Conservation (phyloP, 1,140 invertebrate species). For the Helicoverpa zea region DNA sequence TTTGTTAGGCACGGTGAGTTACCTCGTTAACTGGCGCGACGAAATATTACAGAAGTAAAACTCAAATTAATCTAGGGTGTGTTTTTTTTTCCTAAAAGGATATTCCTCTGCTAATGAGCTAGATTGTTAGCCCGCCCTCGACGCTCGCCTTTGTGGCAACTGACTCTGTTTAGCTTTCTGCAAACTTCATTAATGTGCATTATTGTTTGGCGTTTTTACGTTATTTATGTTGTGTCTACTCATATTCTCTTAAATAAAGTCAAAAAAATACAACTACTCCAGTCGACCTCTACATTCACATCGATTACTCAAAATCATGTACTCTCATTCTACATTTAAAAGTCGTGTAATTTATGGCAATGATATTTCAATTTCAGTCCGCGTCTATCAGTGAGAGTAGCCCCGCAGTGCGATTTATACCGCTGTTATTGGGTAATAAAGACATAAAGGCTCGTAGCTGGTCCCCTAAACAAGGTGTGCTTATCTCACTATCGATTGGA, state of each 20-base stretch:
- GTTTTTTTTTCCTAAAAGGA: constrained; percentile 69
- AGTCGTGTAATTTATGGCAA: constrained; percentile 19
- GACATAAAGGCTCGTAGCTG: constrained; percentile 60
- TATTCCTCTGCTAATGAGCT: constrained; percentile 77
- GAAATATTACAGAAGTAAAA: constrained; percentile 75
- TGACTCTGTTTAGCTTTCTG: constrained; percentile 63
- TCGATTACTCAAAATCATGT: not conserved
- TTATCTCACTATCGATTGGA: constrained; percentile 67
- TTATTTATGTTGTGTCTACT: not conserved
- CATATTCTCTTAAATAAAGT: not conserved
- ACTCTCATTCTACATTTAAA: not conserved
- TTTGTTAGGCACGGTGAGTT: constrained; percentile 79
- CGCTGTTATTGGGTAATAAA: constrained; percentile 69
- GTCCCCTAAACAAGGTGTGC: constrained; percentile 61
- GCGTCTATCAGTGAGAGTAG: constrained; percentile 53
- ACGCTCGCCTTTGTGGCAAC: constrained; percentile 62
- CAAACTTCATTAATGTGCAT: constrained; percentile 64
- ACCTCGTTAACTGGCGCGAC: constrained; percentile 76
- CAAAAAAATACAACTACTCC: not conserved
- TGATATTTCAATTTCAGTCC: constrained; percentile 48
- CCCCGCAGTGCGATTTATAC: constrained; percentile 58
- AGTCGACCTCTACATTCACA: not conserved
- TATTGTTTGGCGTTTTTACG: constrained; percentile 30
- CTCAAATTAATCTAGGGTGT: constrained; percentile 75
- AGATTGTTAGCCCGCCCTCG: constrained; percentile 67